These are phyloP conservation scores for Volucella inflata DNA, from an alignment of 2,888 invertebrate species.

Conservation along the genomic window DNA sequence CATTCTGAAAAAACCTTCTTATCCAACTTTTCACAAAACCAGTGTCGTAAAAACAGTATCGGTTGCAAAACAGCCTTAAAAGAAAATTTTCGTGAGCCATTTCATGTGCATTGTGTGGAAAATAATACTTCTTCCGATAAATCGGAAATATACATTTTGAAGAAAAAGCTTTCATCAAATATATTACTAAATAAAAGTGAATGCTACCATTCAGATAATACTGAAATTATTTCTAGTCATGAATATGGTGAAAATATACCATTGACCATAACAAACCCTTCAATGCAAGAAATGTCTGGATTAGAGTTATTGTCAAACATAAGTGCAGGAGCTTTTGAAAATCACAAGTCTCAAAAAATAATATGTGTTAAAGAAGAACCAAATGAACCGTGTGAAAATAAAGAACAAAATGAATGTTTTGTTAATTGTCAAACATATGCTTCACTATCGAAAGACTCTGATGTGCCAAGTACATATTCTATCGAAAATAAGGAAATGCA, in stretches of 20 bases:
- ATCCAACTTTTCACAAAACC: background rate
- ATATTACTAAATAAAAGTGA: constrained; percentile 34
- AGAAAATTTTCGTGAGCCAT: constrained; percentile 35
- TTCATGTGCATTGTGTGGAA: constrained; percentile 3
- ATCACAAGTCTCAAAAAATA: constrained; percentile 28
- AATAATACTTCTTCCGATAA: no score
- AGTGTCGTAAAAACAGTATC: constrained; percentile 11
- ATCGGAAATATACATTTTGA: constrained; percentile 14
- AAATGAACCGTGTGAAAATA: constrained; percentile 37
- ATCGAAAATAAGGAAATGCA: constrained; percentile 16
- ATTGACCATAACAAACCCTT: constrained; percentile 53
- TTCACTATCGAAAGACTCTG: background rate
- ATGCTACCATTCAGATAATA: constrained; percentile 2
- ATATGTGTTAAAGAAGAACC: constrained; percentile 49
- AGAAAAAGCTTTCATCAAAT: background rate
- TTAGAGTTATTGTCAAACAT: constrained; percentile 91
- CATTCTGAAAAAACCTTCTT: constrained; percentile 21
- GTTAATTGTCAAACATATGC: constrained; percentile 19
- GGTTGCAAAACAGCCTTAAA: background rate
- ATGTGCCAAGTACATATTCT: constrained; percentile 76
- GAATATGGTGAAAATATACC: constrained; percentile 8
- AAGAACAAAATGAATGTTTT: constrained; percentile 34
- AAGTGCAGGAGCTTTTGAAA: constrained; percentile 85
- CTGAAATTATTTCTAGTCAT: background rate
- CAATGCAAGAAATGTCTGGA: constrained; percentile 89